Conservation (phyloP, 35 echinoderm and acorn worm species). For the Holothuria glaberrima region DNA sequence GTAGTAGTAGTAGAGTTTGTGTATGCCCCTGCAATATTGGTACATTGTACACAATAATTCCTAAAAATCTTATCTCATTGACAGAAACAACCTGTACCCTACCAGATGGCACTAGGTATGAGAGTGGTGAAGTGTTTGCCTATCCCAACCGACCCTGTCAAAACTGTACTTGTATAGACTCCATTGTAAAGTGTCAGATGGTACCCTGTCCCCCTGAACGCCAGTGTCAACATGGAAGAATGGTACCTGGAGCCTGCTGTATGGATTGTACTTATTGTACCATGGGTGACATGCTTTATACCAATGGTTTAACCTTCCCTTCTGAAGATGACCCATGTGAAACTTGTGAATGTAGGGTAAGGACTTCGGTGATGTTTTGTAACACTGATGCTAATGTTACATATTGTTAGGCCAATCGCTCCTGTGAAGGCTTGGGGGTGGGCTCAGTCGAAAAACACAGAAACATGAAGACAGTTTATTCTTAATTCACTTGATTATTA, state of each 20-base stretch:
- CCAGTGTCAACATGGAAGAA: conserved; percentile 75
- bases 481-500: too few species aligned
- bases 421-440: too few species aligned
- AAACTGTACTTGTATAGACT: conserved; percentile 87
- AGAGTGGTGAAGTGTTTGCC: conserved; percentile 69
- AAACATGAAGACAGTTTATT: too few species aligned
- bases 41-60: too few species aligned
- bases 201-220: conserved; percentile 57
- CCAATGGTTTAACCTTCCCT: conserved; percentile 62
- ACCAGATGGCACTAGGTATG: conserved; percentile 60
- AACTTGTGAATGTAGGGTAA: conserved; percentile 79
- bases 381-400: too few species aligned
- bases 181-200: conserved; percentile 59
- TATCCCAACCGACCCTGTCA: conserved; percentile 68
- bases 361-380: neutral
- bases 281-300: conserved; percentile 72
- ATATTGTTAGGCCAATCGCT: too few species aligned
- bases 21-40: too few species aligned
- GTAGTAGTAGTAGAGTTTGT: too few species aligned
- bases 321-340: conserved; percentile 73
- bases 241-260: conserved; percentile 83
- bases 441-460: too few species aligned
- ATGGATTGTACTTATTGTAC: conserved; percentile 78
- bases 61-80: neutral
- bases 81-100: conserved; percentile 62